These are phyloP conservation scores for Eristalis tenax DNA, from an alignment of 2,888 invertebrate species.

Conservation along the genomic window DNA sequence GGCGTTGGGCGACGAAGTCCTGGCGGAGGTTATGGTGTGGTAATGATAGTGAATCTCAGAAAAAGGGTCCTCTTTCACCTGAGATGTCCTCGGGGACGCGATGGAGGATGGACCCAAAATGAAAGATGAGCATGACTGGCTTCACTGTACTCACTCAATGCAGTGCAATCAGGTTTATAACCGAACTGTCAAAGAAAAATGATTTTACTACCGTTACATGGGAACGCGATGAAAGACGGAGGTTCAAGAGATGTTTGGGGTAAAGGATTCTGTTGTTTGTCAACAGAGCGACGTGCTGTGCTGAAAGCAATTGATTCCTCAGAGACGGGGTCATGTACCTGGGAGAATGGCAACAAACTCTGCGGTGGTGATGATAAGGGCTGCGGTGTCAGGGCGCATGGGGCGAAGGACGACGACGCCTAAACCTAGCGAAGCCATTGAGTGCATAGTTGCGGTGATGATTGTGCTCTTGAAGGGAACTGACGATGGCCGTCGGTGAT, in stretches of 20 bases:
- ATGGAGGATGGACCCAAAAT: not conserved
- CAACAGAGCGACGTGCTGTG: conserved; percentile 39
- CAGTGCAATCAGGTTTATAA: conserved; percentile 54
- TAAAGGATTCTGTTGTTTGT: conserved; percentile 39
- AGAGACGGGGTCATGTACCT: conserved; percentile 24
- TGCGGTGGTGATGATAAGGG: not conserved
- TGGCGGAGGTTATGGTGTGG: not conserved
- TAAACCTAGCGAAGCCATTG: not conserved
- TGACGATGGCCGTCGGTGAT: not conserved
- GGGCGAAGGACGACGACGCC: not conserved
- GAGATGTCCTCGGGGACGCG: conserved; percentile 13
- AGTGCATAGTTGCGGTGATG: not conserved
- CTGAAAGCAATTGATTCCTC: conserved; percentile 55
- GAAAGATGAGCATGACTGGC: conserved; percentile 20
- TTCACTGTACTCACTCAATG: conserved; percentile 19
- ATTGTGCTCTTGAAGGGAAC: not conserved
- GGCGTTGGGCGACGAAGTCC: not conserved
- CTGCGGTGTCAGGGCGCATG: not conserved
- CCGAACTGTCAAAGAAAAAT: conserved; percentile 50
- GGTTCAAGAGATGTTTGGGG: not conserved
- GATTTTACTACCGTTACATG: conserved; percentile 38
- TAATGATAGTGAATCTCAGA: conserved; percentile 41
- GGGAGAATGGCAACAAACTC: not conserved
- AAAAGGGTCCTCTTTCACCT: conserved; percentile 11
- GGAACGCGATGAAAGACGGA: not conserved